Evolutionary conservation across 2,888 invertebrate species (phyloP).

Genomic region (Pogonocherus hispidulus): DNA sequence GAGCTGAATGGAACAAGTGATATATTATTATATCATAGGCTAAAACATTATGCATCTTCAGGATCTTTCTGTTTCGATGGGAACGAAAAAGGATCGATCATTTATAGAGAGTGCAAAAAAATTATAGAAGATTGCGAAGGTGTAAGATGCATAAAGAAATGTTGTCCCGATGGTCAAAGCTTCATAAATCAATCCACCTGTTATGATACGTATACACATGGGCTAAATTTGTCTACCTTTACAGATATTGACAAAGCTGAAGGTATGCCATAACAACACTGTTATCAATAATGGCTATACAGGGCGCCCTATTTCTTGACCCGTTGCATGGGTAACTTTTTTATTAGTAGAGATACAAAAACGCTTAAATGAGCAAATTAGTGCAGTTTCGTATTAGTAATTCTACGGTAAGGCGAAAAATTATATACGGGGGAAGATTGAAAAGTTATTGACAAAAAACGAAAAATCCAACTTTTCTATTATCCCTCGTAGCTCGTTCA

Average conservation of each 20-base stretch:
- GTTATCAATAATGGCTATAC: no score
- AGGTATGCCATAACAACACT: constrained; percentile 52
- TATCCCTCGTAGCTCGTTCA: no score
- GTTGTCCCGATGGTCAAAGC: constrained; percentile 73
- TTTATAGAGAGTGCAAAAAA: constrained; percentile 54
- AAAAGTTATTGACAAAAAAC: no score
- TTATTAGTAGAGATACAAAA: no score
- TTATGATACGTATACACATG: constrained; percentile 55
- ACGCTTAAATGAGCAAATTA: no score
- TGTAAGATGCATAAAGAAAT: constrained; percentile 69
- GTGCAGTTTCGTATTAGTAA: no score
- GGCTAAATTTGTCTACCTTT: constrained; percentile 52
- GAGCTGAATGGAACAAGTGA: constrained; percentile 16
- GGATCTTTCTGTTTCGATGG: constrained; percentile 51
- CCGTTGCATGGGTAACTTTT: no score
- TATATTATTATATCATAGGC: constrained; percentile 2
- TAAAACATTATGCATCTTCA: neutral
- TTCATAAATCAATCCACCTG: constrained; percentile 61
- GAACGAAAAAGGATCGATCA: constrained; percentile 43
- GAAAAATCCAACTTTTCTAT: no score
- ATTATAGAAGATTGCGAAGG: constrained; percentile 51
- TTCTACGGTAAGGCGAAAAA: no score
- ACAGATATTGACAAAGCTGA: constrained; percentile 49
- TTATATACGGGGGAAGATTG: no score
- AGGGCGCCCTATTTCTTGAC: no score